Conservation (phyloP, 2,797 vertebrate species). For the Paratrypauchen microcephalus region DNA sequence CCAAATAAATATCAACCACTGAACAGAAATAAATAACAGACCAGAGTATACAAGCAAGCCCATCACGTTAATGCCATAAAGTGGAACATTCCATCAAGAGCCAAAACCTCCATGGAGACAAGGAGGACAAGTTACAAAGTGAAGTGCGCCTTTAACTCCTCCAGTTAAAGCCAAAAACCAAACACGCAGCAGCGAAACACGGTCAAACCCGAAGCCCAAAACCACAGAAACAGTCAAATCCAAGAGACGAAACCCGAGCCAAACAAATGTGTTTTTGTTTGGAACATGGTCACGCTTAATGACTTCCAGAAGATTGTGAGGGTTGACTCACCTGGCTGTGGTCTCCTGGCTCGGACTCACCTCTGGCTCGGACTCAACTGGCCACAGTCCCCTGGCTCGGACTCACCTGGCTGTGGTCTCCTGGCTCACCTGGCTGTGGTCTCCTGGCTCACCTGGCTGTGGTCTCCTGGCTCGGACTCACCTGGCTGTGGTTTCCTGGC, state of each 20-base stretch:
- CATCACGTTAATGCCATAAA: no score
- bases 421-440: no score
- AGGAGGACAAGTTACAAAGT: background rate
- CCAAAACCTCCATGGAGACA: no score
- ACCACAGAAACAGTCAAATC: background rate
- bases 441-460: no score
- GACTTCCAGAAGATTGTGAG: background rate
- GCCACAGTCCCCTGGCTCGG: no score
- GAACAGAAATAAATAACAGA: no score
- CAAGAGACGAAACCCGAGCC: background rate
- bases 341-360: background rate
- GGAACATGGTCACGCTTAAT: background rate
- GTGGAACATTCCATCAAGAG: no score
- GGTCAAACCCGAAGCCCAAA: background rate
- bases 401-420: slow-evolving; percentile 1
- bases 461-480: no score
- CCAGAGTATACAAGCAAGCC: no score
- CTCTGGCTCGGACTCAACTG: background rate
- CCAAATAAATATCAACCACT: no score
- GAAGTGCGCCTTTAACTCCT: background rate
- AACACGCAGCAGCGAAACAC: background rate
- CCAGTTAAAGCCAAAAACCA: background rate
- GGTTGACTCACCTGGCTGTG: background rate
- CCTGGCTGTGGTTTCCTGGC: no score
- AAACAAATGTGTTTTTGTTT: background rate